Evolutionary conservation across 35 echinoderm and acorn worm genomes (phyloP).

Genomic region (Apostichopus parvimensis): DNA sequence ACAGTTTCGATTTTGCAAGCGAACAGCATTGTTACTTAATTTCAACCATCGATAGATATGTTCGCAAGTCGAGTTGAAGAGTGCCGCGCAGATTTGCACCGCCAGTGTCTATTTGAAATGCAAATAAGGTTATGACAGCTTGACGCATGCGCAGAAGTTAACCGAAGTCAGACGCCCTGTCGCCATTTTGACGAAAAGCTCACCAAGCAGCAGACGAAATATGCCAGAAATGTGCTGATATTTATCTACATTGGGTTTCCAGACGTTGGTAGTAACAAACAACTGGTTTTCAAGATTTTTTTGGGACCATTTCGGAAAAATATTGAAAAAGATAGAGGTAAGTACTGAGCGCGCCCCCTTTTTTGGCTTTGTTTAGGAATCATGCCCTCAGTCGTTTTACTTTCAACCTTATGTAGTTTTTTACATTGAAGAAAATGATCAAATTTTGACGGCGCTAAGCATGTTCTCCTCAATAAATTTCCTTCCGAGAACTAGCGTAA

Average conservation of each 20-base stretch:
- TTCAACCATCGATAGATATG: no score
- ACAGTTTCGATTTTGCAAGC: no score
- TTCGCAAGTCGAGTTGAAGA: not conserved
- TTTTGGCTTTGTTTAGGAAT: slow-evolving; percentile 63
- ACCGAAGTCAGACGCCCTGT: slow-evolving; percentile 35
- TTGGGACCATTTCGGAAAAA: not conserved
- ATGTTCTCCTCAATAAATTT: not conserved
- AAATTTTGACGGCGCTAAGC: not conserved
- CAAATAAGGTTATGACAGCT: slow-evolving; percentile 23
- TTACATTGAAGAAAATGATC: slow-evolving; percentile 35
- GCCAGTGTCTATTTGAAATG: slow-evolving; percentile 27
- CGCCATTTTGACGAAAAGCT: slow-evolving; percentile 58
- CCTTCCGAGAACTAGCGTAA: not conserved
- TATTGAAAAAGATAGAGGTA: slow-evolving; percentile 27
- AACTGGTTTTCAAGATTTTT: slow-evolving; percentile 28
- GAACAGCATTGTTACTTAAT: no score
- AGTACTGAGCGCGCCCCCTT: slow-evolving; percentile 63
- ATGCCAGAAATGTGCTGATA: not conserved
- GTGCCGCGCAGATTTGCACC: not conserved
- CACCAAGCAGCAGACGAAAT: slow-evolving; percentile 30
- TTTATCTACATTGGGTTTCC: not conserved
- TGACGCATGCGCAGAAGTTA: slow-evolving; percentile 16
- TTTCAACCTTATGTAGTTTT: slow-evolving; percentile 33
- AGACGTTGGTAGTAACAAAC: not conserved
- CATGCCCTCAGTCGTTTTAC: slow-evolving; percentile 55